phyloP scores from a whole-genome alignment of 1,140 invertebrate genomes.

The Calliphora vicina region DNA sequence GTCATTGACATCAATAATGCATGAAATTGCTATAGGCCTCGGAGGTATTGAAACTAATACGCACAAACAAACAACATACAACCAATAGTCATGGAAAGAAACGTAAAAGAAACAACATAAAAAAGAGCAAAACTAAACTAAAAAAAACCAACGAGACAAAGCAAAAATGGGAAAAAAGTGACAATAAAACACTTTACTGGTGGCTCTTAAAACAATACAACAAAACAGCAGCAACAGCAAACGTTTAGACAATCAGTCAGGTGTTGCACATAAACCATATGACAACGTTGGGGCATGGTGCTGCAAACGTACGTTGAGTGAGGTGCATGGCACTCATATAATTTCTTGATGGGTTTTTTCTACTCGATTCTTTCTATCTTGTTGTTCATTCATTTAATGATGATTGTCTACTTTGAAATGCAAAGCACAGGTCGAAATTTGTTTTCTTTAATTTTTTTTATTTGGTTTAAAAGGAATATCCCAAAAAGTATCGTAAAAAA shows the following conservation, averaged over 20 bases:
- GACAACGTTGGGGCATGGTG: no score
- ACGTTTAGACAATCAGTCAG: slow-evolving; percentile 9
- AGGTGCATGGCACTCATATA: no score
- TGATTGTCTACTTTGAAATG: background rate
- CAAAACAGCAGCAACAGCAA: background rate
- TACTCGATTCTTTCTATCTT: no score
- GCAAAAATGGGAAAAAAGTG: background rate
- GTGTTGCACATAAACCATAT: background rate
- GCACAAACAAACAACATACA: background rate
- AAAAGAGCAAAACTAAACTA: background rate
- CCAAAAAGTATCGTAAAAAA: background rate
- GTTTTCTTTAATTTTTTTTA: background rate
- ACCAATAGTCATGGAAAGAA: background rate
- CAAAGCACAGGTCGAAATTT: background rate
- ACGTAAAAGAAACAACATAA: background rate
- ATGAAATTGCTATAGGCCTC: slow-evolving; percentile 12
- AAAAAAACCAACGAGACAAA: background rate
- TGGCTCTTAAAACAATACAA: slow-evolving; percentile 4
- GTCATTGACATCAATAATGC: slow-evolving; percentile 13
- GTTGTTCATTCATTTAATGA: background rate
- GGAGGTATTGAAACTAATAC: slow-evolving; percentile 3
- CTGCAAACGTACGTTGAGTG: no score
- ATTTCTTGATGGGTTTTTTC: no score
- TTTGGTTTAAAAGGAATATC: background rate
- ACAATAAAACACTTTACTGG: slow-evolving; percentile 13